These are phyloP conservation scores for Gadopsis bispinosus DNA, from an alignment of 2,797 vertebrate genomes.

Conservation along the genomic window DNA sequence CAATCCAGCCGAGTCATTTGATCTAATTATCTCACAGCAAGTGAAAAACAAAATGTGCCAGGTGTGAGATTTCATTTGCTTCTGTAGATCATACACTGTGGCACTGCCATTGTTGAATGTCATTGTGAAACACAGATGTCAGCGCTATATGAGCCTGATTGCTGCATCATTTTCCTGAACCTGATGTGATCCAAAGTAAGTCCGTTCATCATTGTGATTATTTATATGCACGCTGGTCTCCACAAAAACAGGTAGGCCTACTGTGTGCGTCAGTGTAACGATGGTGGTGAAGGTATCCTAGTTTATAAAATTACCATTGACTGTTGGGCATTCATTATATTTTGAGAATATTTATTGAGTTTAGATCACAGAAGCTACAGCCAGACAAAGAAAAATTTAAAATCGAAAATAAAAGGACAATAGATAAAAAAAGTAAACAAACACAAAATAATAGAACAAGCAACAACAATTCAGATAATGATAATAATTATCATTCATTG, in stretches of 20 bases:
- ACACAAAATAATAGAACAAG: neutral
- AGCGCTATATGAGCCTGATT: constrained; percentile 35
- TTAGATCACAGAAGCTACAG: neutral
- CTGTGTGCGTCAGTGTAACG: neutral
- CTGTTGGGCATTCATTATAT: neutral
- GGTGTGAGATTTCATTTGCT: constrained; percentile 64
- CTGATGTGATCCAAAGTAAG: neutral
- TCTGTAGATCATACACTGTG: constrained; percentile 28
- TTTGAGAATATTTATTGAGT: neutral
- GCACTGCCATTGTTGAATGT: constrained; percentile 32
- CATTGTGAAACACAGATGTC: constrained; percentile 46
- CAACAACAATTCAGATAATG: neutral
- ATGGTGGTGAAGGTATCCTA: neutral
- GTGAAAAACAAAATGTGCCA: constrained; percentile 46
- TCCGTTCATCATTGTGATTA: constrained; percentile 10
- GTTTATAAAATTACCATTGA: neutral
- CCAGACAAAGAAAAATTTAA: neutral
- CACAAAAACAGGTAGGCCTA: neutral
- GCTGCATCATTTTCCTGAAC: constrained; percentile 15
- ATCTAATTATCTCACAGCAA: constrained; percentile 54
- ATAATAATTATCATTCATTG: neutral
- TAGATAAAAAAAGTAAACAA: neutral
- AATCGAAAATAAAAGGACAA: no score
- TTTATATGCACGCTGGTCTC: neutral
- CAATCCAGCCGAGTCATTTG: constrained; percentile 31